phyloP scores from a whole-genome alignment of 2,113 vertebrate genomes.

The Phodopus roborovskii region DNA sequence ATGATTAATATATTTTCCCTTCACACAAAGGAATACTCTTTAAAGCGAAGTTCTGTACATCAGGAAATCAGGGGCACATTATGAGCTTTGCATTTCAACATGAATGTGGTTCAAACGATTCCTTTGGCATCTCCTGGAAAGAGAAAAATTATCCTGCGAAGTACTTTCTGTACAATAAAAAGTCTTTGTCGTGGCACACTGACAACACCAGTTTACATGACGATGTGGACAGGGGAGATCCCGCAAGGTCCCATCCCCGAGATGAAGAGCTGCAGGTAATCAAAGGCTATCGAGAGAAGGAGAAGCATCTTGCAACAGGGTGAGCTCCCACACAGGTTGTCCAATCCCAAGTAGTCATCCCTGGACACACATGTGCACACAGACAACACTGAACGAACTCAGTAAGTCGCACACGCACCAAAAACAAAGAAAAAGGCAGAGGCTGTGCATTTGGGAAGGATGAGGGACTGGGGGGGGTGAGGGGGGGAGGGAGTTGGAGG shows the following conservation, averaged over 20 bases:
- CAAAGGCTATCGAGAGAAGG: not conserved
- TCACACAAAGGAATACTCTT: not conserved
- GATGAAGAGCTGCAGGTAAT: not conserved
- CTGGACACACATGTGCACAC: not conserved
- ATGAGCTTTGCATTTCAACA: not conserved
- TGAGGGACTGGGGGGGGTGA: no score
- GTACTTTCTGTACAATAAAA: not conserved
- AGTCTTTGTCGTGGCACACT: not conserved
- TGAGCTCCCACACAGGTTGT: not conserved
- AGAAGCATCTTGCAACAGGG: no score
- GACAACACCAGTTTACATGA: not conserved
- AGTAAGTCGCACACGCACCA: not conserved
- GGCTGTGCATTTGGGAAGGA: not conserved
- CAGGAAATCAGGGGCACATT: not conserved
- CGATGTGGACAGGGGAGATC: not conserved
- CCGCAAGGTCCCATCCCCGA: not conserved
- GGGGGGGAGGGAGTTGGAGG: no score
- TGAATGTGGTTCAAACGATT: not conserved
- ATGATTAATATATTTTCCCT: slow-evolving; percentile 22
- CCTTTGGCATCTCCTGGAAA: not conserved
- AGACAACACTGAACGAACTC: not conserved
- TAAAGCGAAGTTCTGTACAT: not conserved
- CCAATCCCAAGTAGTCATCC: not conserved
- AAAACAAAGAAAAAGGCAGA: not conserved
- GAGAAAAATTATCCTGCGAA: not conserved